A percentile compares a stretch with the other conserved stretches of the same genome.
Conservation (phyloP, 2,888 invertebrate genomes). For the Perizoma flavofasciatum region DNA sequence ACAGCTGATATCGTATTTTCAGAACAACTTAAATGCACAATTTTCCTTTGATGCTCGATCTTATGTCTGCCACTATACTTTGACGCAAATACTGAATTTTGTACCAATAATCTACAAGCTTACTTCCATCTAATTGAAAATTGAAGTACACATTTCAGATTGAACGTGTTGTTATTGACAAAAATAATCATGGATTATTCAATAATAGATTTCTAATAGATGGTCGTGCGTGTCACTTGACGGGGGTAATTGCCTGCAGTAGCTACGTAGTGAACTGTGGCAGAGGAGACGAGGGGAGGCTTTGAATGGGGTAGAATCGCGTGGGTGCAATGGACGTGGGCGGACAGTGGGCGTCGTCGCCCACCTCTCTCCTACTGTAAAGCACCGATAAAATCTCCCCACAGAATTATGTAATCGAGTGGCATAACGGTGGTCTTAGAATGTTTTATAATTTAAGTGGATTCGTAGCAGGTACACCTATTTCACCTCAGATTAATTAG, state of each 20-base stretch:
- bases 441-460: too few species aligned
- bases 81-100: background rate
- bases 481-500: too few species aligned
- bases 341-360: constrained; percentile 42
- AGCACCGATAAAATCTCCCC: constrained; percentile 34
- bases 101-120: background rate
- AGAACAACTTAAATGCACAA: constrained; percentile 10
- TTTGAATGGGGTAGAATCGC: constrained; percentile 26
- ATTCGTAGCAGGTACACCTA: too few species aligned
- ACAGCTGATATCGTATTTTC: constrained; percentile 25
- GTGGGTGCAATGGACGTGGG: constrained; percentile 44
- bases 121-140: background rate
- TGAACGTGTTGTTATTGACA: too few species aligned
- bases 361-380: constrained; percentile 24
- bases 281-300: constrained; percentile 25
- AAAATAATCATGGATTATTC: constrained; percentile 7
- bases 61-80: background rate
- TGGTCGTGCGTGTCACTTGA: background rate
- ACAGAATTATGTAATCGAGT: constrained; percentile 1
- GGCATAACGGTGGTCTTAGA: background rate
- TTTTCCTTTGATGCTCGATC: constrained; percentile 1
- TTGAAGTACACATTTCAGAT: too few species aligned
- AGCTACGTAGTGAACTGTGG: constrained; percentile 13
- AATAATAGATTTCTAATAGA: constrained; percentile 2
- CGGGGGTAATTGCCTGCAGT: constrained; percentile 10